Conservation (phyloP, 2,797 vertebrate genomes). For the Potorous gilbertii region DNA sequence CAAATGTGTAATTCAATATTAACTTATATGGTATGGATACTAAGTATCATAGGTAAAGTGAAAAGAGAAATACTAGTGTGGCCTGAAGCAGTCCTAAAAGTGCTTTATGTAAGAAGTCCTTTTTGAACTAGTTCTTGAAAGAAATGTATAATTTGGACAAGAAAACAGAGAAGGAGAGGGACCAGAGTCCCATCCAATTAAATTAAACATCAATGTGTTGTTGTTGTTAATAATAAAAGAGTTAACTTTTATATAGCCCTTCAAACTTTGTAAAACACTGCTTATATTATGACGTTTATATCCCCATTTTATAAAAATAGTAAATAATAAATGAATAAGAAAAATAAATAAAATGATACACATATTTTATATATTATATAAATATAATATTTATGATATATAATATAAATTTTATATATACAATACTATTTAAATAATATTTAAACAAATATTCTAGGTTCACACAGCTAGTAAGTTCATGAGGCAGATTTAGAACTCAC, state of each 20-base stretch:
- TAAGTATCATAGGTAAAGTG: neutral
- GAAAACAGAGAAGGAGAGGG: neutral
- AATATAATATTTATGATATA: too few species aligned
- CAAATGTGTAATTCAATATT: neutral
- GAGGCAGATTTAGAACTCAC: neutral
- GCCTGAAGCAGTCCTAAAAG: neutral
- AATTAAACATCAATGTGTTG: neutral
- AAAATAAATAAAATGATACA: too few species aligned
- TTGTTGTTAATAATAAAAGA: neutral
- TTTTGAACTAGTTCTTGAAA: neutral
- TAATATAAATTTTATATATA: too few species aligned
- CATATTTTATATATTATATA: too few species aligned
- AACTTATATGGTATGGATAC: neutral
- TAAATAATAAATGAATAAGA: too few species aligned
- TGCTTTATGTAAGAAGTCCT: neutral
- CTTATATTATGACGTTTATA: neutral
- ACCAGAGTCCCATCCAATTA: neutral
- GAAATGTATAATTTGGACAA: neutral
- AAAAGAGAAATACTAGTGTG: neutral
- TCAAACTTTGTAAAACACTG: neutral
- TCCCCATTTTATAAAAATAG: neutral
- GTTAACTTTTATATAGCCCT: neutral
- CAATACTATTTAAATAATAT: too few species aligned
- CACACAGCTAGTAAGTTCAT: neutral
- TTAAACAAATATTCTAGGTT: neutral